Evolutionary conservation across 2,888 invertebrate genomes (phyloP).

Genomic region (Digitonthophagus gazella): DNA sequence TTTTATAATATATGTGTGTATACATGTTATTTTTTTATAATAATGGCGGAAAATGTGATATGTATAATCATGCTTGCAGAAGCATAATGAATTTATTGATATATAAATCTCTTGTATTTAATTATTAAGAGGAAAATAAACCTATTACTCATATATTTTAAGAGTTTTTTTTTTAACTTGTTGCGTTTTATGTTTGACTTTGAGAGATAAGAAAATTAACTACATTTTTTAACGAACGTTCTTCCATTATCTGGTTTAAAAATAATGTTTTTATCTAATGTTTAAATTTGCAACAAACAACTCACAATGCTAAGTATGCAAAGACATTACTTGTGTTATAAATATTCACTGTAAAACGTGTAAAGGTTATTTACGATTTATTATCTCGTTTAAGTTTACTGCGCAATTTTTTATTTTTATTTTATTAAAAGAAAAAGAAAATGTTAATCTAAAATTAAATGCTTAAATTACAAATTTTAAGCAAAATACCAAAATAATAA

Average conservation of each 20-base stretch:
- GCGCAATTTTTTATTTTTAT: no score
- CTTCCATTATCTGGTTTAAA: neutral
- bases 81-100: constrained; percentile 33
- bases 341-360: neutral
- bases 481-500: no score
- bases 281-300: neutral
- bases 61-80: constrained; percentile 42
- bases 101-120: constrained; percentile 8
- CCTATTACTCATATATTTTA: neutral
- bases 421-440: no score
- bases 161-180: neutral
- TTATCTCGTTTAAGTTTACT: no score
- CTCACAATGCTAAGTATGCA: neutral
- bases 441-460: no score
- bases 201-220: neutral
- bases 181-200: neutral
- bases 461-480: no score
- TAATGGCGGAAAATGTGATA: constrained; percentile 27
- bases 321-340: neutral
- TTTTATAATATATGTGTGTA: constrained; percentile 22
- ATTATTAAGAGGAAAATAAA: constrained; percentile 8
- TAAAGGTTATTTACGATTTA: neutral
- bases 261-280: neutral
- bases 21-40: constrained; percentile 25
- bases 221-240: neutral